Base-by-base conservation (phyloP, 2,113 vertebrate genomes). In the Lates calcarifer region DNA sequence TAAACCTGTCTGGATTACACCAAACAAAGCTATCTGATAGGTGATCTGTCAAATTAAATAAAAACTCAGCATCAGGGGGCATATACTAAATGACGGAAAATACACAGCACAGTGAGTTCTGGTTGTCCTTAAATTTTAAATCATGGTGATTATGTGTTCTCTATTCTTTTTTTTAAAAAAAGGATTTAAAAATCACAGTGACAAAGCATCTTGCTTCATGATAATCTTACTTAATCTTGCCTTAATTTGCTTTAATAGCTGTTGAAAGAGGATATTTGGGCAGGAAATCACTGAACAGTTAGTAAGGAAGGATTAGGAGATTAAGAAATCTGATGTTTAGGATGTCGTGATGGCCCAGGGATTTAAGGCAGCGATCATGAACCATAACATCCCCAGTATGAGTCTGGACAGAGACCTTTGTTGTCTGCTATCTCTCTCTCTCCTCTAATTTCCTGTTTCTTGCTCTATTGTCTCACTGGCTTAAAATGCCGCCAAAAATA, bases 211-310 rank as follows among this genome's bases (percentile, higher is more conserved):
- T 22, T 17, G 31, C 1, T 66, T 24, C 41, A 66, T 41, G 31
- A 39, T 60, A 66, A 73, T 79, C 77, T 57, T 7, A 64, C 22
- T 28, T 35, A 57, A 79, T 71, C 58, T 49, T 11, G 18, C 18
- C 7, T 41, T 70, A 31, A 33, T 68, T 37, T 64, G 2, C 33
- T 74, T 31, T 41, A 51, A 61, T 41, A 74, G 5, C 28, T 51
- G 43, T 60, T 24, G 4, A 22, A 60, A 31, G 29, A 57, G 18
- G 26, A 67, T 33, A 14, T 74, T 33, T 66, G 22, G 41, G 26
- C 20, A 53, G 26, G 11, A 33, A 74, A 74, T 60, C 31, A 60
- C 56, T 28, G n/a, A 18, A 62, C 12, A 35, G 15, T 33, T 47
- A 60, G 15, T 35, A 20, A 24, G 3, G 31, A 57, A 22, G 29